A percentile compares a stretch with the other conserved stretches of the same genome.
These are phyloP conservation scores for Neoascia interrupta DNA, from an alignment of 2,888 invertebrate genomes.

Conservation along the genomic window DNA sequence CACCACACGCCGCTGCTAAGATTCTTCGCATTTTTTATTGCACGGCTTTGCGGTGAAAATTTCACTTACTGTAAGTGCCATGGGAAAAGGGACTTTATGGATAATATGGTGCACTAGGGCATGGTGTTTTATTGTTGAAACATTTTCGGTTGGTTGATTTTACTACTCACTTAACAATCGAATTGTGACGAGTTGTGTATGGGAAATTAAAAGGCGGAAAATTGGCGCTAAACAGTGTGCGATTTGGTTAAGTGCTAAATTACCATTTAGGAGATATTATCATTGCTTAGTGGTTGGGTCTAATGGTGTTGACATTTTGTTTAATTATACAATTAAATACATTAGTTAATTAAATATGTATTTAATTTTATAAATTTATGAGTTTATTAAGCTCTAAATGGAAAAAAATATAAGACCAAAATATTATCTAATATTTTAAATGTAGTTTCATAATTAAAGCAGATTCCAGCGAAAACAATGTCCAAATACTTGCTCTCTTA, in stretches of 20 bases:
- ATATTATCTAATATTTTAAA: too few species aligned
- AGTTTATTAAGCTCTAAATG: too few species aligned
- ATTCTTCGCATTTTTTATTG: constrained; percentile 15
- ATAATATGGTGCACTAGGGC: constrained; percentile 34
- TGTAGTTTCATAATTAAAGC: too few species aligned
- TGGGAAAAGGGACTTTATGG: constrained; percentile 59
- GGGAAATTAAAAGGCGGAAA: constrained; percentile 51
- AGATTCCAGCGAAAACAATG: too few species aligned
- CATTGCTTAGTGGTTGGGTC: constrained; percentile 9
- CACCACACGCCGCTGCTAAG: background rate
- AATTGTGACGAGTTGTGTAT: constrained; percentile 37
- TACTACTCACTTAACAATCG: constrained; percentile 27
- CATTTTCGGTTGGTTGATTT: constrained; percentile 53
- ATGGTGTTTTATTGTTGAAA: background rate
- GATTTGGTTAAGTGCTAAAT: constrained; percentile 27
- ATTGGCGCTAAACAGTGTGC: constrained; percentile 50
- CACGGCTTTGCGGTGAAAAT: constrained; percentile 36
- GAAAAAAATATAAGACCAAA: too few species aligned
- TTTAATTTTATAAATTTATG: too few species aligned
- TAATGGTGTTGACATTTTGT: too few species aligned
- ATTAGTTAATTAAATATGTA: too few species aligned
- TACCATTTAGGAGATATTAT: too few species aligned
- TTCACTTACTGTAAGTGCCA: constrained; percentile 46
- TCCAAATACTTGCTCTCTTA: too few species aligned
- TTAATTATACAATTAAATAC: too few species aligned